A percentile compares a stretch with the other conserved stretches of the same genome.
Conservation (phyloP, 2,888 invertebrate genomes). For the Pollenia angustigena region DNA sequence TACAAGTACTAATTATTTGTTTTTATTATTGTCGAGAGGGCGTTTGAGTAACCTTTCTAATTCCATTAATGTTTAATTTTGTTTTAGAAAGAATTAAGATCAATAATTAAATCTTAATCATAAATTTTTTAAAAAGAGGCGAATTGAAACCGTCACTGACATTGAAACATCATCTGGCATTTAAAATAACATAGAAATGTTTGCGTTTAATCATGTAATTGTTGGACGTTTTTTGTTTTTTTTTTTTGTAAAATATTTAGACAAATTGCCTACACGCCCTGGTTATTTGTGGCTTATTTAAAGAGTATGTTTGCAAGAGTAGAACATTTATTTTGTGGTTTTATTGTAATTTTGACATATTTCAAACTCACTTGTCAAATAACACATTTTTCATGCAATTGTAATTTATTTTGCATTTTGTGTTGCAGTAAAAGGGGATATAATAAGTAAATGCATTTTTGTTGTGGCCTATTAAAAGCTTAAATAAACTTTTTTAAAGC, state of each 20-base stretch:
- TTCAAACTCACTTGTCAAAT: conserved; percentile 27
- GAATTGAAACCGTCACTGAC: conserved; percentile 27
- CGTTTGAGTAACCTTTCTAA: conserved; percentile 59
- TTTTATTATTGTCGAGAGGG: conserved; percentile 23
- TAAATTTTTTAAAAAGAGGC: conserved; percentile 25
- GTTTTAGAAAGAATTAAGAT: background rate
- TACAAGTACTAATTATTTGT: conserved; percentile 32
- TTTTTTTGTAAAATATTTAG: conserved; percentile 54
- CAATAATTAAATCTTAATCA: conserved; percentile 45
- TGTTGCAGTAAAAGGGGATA: background rate
- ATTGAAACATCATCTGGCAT: conserved; percentile 56
- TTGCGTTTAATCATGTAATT: conserved; percentile 51
- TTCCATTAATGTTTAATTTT: conserved; percentile 23
- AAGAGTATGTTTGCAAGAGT: background rate
- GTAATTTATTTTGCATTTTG: background rate
- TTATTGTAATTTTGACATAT: conserved; percentile 33
- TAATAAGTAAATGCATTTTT: background rate
- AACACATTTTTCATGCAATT: background rate
- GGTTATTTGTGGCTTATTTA: conserved; percentile 8
- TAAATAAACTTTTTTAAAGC: background rate
- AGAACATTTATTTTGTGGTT: conserved; percentile 23
- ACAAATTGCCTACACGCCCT: conserved; percentile 54
- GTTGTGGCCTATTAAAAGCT: background rate
- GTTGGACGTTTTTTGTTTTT: background rate
- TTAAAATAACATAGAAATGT: conserved; percentile 30